phyloP scores from a whole-genome alignment of 2,888 invertebrate genomes.

The Subacronicta megacephala region DNA sequence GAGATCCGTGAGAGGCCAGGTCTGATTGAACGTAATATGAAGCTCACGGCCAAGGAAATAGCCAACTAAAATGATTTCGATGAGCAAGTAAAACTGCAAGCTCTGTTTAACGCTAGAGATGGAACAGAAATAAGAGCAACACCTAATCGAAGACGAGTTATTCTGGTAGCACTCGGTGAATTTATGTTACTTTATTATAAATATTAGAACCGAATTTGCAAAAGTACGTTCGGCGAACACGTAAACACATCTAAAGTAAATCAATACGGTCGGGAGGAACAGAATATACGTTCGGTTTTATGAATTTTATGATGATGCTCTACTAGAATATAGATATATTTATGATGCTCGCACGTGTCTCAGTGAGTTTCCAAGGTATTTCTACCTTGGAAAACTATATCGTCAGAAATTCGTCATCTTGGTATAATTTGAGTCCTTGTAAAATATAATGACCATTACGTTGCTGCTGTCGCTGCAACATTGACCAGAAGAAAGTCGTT shows the following conservation, averaged over 20 bases:
- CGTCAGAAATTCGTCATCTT: slow-evolving; percentile 14
- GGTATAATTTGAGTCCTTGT: too few species aligned
- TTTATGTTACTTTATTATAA: slow-evolving; percentile 72
- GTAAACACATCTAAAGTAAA: slow-evolving; percentile 83
- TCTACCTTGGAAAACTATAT: slow-evolving; percentile 15
- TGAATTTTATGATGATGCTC: slow-evolving; percentile 84
- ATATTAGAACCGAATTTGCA: slow-evolving; percentile 73
- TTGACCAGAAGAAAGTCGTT: too few species aligned
- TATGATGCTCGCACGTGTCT: slow-evolving; percentile 64
- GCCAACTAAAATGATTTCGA: slow-evolving; percentile 46
- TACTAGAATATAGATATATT: slow-evolving; percentile 65
- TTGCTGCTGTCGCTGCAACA: too few species aligned
- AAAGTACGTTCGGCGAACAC: slow-evolving; percentile 78
- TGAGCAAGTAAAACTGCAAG: slow-evolving; percentile 54
- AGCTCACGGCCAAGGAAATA: slow-evolving; percentile 57
- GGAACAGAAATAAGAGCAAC: slow-evolving; percentile 59
- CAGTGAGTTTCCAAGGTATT: slow-evolving; percentile 33
- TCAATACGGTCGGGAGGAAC: slow-evolving; percentile 74
- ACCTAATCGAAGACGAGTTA: slow-evolving; percentile 62
- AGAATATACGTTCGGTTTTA: slow-evolving; percentile 75
- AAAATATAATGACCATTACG: too few species aligned
- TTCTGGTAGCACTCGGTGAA: slow-evolving; percentile 66
- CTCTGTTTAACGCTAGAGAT: slow-evolving; percentile 46
- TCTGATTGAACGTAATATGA: slow-evolving; percentile 53
- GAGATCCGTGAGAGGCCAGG: slow-evolving; percentile 61